Base-by-base conservation (phyloP, 2,113 vertebrate species). In the Phrynosoma platyrhinos region DNA sequence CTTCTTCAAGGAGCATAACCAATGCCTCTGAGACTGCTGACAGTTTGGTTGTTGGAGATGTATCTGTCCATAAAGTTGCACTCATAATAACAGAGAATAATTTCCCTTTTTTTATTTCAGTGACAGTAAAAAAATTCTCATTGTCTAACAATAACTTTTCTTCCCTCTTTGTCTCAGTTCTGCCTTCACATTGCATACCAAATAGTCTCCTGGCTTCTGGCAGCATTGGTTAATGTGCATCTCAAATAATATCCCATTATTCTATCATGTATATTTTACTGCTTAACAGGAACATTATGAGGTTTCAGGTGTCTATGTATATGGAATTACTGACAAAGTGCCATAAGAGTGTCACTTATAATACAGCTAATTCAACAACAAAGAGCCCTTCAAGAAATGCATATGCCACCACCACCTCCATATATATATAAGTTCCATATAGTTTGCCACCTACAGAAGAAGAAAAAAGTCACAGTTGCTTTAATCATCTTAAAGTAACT, bases 301-400 rank as follows among this genome's bases (percentile, higher is more conserved):
- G 76, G 32, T 69, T 79, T 76, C 7, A 86, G 58, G 20, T 89
- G 3, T 87, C 72, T 91, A 0, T 82, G 83, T 89, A 91, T 76
- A 84, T 14, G 84, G 88, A 87, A 78, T 76, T 52, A 90, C 91
- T 42, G 62, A 86, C 47, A 84, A 84, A 84, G 87, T 88, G 88
- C 58, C 79, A 1, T 32, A 66, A 0, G 30, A 83, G 90, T 53
- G 1, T 74, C 90, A 92, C 91, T 94, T 90, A 83, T 72, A 84
- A 90, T 52, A 72, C 42, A 92, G 58, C 84, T 91, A 90, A 88
- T 88, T 91, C 83, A 91, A 69, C 52, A 92, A 58, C 92, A 94
- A 89, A 89, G 81, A 92, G 0, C 52, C 84, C 18, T 64, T 68
- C 80, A 90, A 74, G n/a, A 88, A 79, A 75, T 23, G 71, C 78